Conservation (phyloP, 2,113 vertebrate species). For the Pelmatolapia mariae region DNA sequence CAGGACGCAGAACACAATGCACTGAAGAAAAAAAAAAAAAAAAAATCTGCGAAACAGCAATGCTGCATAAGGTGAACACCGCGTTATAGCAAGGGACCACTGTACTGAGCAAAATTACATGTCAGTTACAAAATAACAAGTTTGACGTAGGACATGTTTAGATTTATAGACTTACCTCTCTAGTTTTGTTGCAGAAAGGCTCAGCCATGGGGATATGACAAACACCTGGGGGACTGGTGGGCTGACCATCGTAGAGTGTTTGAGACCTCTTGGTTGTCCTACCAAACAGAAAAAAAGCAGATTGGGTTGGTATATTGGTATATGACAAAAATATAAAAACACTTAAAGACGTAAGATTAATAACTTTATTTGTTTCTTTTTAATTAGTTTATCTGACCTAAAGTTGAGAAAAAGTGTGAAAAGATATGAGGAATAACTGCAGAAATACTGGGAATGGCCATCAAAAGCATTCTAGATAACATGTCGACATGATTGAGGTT, state of each 20-base stretch:
- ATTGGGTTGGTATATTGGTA: neutral
- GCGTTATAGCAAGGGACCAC: neutral
- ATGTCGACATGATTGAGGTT: neutral
- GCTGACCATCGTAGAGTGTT: slow-evolving; percentile 85
- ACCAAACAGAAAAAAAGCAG: neutral
- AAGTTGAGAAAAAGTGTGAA: neutral
- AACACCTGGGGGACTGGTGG: slow-evolving; percentile 78
- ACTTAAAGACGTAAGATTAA: neutral
- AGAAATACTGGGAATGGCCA: neutral
- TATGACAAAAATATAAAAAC: neutral
- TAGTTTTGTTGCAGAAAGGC: slow-evolving; percentile 90
- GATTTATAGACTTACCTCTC: slow-evolving; percentile 77
- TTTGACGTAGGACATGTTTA: neutral
- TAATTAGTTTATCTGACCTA: neutral
- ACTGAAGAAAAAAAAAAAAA: no score
- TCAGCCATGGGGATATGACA: slow-evolving; percentile 94
- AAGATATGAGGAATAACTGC: neutral
- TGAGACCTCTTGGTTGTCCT: slow-evolving; percentile 88
- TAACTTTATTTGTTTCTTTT: neutral
- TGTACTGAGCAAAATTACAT: neutral
- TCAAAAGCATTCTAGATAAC: neutral
- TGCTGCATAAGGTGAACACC: neutral
- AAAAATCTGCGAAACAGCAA: neutral
- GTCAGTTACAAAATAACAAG: neutral
- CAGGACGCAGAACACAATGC: neutral